phyloP scores from a whole-genome alignment of 2,888 invertebrate species.

The Sinhomidia bicolor region DNA sequence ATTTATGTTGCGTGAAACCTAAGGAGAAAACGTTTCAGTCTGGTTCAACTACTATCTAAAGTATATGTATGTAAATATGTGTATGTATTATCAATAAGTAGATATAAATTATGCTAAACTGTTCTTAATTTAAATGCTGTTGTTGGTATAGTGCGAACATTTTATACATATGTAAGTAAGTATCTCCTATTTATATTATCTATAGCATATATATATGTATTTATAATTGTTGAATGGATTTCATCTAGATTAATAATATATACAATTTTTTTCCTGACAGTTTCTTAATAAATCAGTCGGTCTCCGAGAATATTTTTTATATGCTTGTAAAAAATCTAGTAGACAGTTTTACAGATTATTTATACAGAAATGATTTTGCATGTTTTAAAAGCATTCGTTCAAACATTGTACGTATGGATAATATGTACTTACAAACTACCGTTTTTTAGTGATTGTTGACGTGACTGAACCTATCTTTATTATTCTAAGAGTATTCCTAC shows the following conservation, averaged over 20 bases:
- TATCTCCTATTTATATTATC: too few relatives aligned
- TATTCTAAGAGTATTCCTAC: slow-evolving; percentile 76
- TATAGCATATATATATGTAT: too few relatives aligned
- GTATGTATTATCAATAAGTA: too few relatives aligned
- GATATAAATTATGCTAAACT: background rate
- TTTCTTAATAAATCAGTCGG: slow-evolving; percentile 42
- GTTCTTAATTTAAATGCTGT: background rate
- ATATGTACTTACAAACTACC: background rate
- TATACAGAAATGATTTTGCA: background rate
- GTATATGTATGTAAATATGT: too few relatives aligned
- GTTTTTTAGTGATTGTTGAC: background rate
- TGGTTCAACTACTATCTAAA: background rate
- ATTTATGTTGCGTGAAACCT: too few relatives aligned
- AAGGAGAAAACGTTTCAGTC: background rate
- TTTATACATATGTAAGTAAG: too few relatives aligned
- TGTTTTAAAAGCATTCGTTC: background rate
- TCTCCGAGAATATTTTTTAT: background rate
- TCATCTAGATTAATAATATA: too few relatives aligned
- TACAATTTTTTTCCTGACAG: background rate
- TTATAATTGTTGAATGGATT: too few relatives aligned
- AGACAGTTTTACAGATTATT: background rate
- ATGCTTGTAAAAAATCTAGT: background rate
- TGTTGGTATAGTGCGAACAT: background rate
- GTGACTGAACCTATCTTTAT: slow-evolving; percentile 45
- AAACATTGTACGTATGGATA: slow-evolving; percentile 11